Base-by-base conservation (phyloP, 1,140 invertebrate genomes). In the Pogonomyrmex barbatus region DNA sequence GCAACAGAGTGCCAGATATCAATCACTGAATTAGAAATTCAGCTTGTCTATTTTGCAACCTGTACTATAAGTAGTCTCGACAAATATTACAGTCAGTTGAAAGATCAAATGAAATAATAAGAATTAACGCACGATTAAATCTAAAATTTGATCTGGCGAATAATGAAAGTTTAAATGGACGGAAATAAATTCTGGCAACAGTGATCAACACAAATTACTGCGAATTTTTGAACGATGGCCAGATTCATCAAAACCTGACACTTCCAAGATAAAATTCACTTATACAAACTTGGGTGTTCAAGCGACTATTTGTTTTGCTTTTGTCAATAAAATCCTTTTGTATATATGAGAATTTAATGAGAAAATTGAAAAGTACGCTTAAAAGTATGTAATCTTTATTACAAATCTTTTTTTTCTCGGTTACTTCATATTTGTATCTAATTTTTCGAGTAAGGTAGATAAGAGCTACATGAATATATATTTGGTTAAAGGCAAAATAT, bases 401-500 rank as follows among this genome's bases (percentile, higher is more conserved):
- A 39, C n/a, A 24, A 65, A 79, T 77, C 36, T 60, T 68, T 52
- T 47, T 89, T 78, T 9, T 45, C 87, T 14, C 12, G 0, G 54
- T 56, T 79, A 36, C 42, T 42, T 42, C 2, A 12, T 47, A 8
- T 50, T 68, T 50, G 9, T 36, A 0, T 8, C 45, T 60, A 68
- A 68, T 77, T 89, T 47, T 45, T 77, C 36, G 54, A 76, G 33
- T 89, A 65, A 86, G 54, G 52, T 70, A 89, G 42, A 50, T 78
- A 86, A 88, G 56, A 65, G 63, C 65, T 58, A 73, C 24, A 47
- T 1, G 24, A 65, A 42, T 56, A 79, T 10, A 42, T 56, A 79
- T 10, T 73, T 42, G 36, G 47, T 81, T 24, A 68, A 79, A 87
- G 50, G 67, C 73, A 81, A 87, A 79, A 62, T 90, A 79, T 90